A percentile compares a stretch with the other conserved stretches of the same genome.
Conservation (phyloP, 2,888 invertebrate genomes). For the Litoditis marina region DNA sequence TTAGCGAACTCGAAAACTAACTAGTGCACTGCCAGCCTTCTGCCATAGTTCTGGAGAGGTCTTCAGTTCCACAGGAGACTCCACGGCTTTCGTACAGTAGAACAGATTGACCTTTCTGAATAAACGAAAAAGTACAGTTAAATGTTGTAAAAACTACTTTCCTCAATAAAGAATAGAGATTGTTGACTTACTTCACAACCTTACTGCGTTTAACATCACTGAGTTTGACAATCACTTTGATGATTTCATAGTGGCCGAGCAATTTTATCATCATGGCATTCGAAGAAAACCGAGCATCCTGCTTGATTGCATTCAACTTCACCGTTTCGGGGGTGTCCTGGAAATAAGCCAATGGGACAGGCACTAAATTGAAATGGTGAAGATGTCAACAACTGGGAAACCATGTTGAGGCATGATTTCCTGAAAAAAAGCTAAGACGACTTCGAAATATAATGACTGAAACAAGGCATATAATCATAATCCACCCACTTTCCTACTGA, state of each 20-base stretch:
- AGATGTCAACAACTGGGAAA: too few species aligned
- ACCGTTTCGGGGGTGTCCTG: constrained; percentile 24
- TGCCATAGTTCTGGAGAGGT: constrained; percentile 78
- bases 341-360: too few species aligned
- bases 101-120: constrained; percentile 75
- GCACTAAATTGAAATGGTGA: constrained; percentile 74
- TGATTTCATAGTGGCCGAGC: constrained; percentile 89
- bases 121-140: too few species aligned
- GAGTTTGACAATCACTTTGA: constrained; percentile 72
- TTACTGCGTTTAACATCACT: constrained; percentile 92
- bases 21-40: constrained; percentile 88
- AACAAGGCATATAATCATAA: too few species aligned
- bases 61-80: constrained; percentile 93
- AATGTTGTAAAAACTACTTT: not conserved
- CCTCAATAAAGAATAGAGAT: not conserved
- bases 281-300: constrained; percentile 94
- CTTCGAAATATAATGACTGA: too few species aligned
- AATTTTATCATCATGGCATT: constrained; percentile 95
- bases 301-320: constrained; percentile 40
- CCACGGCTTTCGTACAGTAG: constrained; percentile 88
- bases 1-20: too few species aligned
- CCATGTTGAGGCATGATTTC: too few species aligned
- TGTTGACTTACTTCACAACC: constrained; percentile 72
- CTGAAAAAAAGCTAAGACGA: too few species aligned
- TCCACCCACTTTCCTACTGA: constrained; percentile 63